phyloP scores from a whole-genome alignment of 2,113 vertebrate genomes.

The Thamnaconus septentrionalis region DNA sequence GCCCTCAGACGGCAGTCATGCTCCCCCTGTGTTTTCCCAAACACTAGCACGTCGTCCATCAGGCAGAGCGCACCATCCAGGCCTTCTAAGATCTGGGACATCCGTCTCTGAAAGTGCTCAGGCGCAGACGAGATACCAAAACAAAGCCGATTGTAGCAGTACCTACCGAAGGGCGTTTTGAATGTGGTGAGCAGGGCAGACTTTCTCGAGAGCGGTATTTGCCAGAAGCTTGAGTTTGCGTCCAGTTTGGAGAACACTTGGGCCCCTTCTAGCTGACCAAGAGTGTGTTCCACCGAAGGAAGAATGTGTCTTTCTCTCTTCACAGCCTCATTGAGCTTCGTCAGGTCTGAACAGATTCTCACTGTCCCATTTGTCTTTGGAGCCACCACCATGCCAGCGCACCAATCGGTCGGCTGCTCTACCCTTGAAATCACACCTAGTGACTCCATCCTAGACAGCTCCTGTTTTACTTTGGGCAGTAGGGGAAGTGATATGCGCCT shows the following conservation, averaged over 20 bases:
- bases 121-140: background rate
- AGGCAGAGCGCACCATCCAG: background rate
- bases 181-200: background rate
- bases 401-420: background rate
- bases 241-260: background rate
- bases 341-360: background rate
- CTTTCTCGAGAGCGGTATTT: background rate
- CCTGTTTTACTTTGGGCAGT: background rate
- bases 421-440: background rate
- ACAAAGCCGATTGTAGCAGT: background rate
- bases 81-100: background rate
- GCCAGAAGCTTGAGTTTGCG: background rate
- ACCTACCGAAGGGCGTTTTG: background rate
- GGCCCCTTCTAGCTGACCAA: background rate
- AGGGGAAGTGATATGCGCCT: background rate
- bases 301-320: background rate
- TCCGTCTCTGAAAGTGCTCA: background rate
- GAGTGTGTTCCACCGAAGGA: background rate
- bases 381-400: background rate
- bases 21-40: background rate
- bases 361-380: background rate
- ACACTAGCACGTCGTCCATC: too few relatives aligned
- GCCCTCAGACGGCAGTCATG: background rate
- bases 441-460: background rate
- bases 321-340: background rate